Conservation (phyloP, 1,140 invertebrate species). For the Zaprionus inermis region DNA sequence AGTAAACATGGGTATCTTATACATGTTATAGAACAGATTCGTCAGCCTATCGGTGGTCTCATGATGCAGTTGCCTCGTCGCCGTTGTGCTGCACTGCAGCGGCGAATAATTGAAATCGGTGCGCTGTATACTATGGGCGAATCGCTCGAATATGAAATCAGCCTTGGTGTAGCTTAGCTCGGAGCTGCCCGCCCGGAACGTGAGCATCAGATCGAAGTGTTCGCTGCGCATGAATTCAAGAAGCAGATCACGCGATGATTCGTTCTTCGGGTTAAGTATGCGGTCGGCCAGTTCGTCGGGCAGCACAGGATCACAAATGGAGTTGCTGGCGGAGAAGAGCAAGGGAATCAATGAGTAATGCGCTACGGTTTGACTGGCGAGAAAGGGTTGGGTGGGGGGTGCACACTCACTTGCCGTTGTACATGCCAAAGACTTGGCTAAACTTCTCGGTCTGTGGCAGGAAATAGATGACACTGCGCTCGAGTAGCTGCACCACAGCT, state of each 20-base stretch:
- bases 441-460: conserved; percentile 86
- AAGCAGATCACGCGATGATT: conserved; percentile 60
- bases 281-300: conserved; percentile 76
- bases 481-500: conserved; percentile 87
- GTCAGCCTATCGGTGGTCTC: conserved; percentile 83
- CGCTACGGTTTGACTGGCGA: no score
- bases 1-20: conserved; percentile 86
- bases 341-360: no score
- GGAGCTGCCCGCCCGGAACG: conserved; percentile 71
- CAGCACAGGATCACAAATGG: conserved; percentile 75
- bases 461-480: conserved; percentile 91
- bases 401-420: conserved; percentile 69
- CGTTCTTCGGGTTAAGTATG: conserved; percentile 66
- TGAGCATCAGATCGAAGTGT: conserved; percentile 74
- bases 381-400: no score
- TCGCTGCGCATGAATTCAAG: conserved; percentile 73
- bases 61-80: conserved; percentile 58
- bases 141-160: conserved; percentile 70
- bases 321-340: conserved; percentile 13
- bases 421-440: conserved; percentile 59
- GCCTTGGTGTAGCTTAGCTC: conserved; percentile 66
- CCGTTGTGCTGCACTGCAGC: conserved; percentile 63
- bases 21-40: conserved; percentile 86
- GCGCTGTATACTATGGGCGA: conserved; percentile 67
- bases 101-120: conserved; percentile 76